A percentile compares a stretch with the other conserved stretches of the same genome.
Conservation (phyloP, 2,888 invertebrate species). For the Meloe dianella region DNA sequence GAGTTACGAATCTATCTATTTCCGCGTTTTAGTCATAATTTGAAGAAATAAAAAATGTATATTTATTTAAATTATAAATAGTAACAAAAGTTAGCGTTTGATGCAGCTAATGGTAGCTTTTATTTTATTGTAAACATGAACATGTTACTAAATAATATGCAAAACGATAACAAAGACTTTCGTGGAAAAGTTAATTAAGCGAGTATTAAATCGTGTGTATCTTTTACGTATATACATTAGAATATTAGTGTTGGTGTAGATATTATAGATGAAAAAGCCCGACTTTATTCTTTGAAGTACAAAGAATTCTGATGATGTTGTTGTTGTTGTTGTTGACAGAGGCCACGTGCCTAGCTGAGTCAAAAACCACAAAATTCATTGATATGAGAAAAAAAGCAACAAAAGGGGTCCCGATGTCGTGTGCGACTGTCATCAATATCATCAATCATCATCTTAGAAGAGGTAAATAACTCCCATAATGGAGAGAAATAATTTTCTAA, state of each 20-base stretch:
- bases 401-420: background rate
- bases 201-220: constrained; percentile 16
- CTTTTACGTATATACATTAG: constrained; percentile 18
- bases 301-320: constrained; percentile 34
- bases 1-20: background rate
- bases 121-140: background rate
- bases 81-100: background rate
- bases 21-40: too few species aligned
- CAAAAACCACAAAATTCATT: constrained; percentile 50
- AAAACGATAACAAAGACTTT: constrained; percentile 24
- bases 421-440: background rate
- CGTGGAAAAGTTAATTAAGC: constrained; percentile 31
- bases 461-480: background rate
- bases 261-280: constrained; percentile 15
- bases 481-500: background rate
- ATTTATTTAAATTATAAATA: background rate
- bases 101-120: background rate
- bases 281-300: constrained; percentile 49
- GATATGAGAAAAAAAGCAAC: constrained; percentile 23
- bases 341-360: constrained; percentile 51
- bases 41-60: background rate
- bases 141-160: constrained; percentile 1
- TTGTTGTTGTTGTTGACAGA: constrained; percentile 50
- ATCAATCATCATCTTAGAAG: constrained; percentile 1
- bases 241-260: constrained; percentile 14